Evolutionary conservation across 2,113 vertebrate species (phyloP), one percentile per base, ranked within the genome.

Genomic region (Lepus europaeus): DNA sequence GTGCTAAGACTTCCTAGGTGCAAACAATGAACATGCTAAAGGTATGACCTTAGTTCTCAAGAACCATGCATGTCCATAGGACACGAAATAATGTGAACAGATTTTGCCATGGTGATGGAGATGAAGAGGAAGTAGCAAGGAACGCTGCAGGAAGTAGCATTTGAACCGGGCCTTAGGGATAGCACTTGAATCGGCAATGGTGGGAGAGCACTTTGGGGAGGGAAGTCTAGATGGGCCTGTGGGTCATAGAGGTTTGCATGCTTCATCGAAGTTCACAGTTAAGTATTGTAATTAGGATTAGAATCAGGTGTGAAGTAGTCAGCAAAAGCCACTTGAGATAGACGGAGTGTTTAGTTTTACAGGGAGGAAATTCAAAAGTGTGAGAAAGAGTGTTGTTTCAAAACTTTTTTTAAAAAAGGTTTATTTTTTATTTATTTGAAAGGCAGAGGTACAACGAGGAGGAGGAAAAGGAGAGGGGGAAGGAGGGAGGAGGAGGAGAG

Each of bases 331-430:
- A 66, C 36, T 53, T 49, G 29, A 90, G 45, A 83, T 29, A 80
- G 5, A 68, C 10, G 39, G 51, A 80, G 77, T 6, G 6, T 53
- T 51, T 45, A 85, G 33, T 39, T 64, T 91, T 96, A 31, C 6
- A 73, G 77, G 36, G 36, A 69, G 23, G 36, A 83, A 92, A 89
- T 29, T 85, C 10, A 76, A 84, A 88, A 89, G 64, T 59, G 36
- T 20, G 80, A 86, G 45, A 72, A 33, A 51, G 13, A 29, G 17
- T 31, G 68, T 25, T 86, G 66, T 23, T 77, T 69, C 61, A 17
- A 17, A 59, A 45, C 56, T 59, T 14, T 14, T 56, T 20, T 20
- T 4, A 59, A 59, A 16, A 59, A 5, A 17, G 56, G 17, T 3
- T 59, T 14, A 19, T 59, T 59, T 59, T 45, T 45, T 45, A 45